Evolutionary conservation across 2,888 invertebrate genomes (phyloP).

Genomic region (Tanypteryx hageni): DNA sequence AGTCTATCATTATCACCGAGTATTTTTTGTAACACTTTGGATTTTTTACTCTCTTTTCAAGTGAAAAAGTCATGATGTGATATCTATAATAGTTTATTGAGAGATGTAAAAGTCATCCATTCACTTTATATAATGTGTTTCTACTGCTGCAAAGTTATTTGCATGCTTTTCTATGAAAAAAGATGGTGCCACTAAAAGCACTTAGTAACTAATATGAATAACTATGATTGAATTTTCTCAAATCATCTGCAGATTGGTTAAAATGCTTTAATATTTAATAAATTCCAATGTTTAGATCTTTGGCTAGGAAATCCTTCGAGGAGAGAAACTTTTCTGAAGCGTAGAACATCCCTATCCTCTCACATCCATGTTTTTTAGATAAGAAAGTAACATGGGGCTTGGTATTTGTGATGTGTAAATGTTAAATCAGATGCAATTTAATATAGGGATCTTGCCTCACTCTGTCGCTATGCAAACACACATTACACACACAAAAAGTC

Average conservation of each 20-base stretch:
- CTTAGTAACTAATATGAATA: conserved; percentile 51
- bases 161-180: conserved; percentile 60
- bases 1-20: conserved; percentile 58
- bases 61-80: conserved; percentile 55
- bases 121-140: conserved; percentile 63
- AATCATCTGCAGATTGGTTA: conserved; percentile 60
- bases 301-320: conserved; percentile 54
- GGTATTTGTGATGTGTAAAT: conserved; percentile 64
- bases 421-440: conserved; percentile 59
- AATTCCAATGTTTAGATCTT: conserved; percentile 58
- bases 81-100: conserved; percentile 59
- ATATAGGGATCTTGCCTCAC: conserved; percentile 61
- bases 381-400: conserved; percentile 60
- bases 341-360: conserved; percentile 55
- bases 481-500: conserved; percentile 9
- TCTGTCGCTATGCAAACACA: conserved; percentile 62
- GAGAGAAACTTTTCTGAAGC: conserved; percentile 41
- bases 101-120: conserved; percentile 57
- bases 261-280: conserved; percentile 54
- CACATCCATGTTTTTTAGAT: conserved; percentile 63
- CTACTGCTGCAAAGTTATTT: conserved; percentile 64
- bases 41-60: conserved; percentile 63
- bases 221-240: conserved; percentile 43
- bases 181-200: conserved; percentile 61
- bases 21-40: conserved; percentile 63